Percentiles rank a stretch among this genome's conserved stretches.
These are phyloP conservation scores for Larimichthys crocea DNA, from an alignment of 2,113 vertebrate genomes.

Conservation along the genomic window DNA sequence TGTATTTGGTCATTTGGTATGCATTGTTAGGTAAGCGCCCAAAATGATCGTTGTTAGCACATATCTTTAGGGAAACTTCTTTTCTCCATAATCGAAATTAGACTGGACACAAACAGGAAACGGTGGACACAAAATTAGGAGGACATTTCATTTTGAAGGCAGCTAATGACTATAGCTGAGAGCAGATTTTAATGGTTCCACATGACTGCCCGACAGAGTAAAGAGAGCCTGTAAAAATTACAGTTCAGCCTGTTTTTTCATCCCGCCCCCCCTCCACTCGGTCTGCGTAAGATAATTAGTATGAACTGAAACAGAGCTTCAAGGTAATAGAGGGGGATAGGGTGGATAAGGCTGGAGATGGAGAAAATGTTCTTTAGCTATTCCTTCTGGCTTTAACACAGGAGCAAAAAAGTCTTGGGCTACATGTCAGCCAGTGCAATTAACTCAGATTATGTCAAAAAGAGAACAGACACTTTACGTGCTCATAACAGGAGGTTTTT, in stretches of 20 bases:
- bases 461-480: conserved; percentile 50
- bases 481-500: conserved; percentile 33
- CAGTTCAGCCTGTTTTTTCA: conserved; percentile 48
- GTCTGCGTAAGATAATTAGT: conserved; percentile 74
- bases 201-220: conserved; percentile 68
- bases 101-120: conserved; percentile 56
- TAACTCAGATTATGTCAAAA: conserved; percentile 76
- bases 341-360: conserved; percentile 50
- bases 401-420: conserved; percentile 45
- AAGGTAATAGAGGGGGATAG: conserved; percentile 63
- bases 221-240: conserved; percentile 67
- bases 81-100: conserved; percentile 55
- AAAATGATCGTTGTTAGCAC: conserved; percentile 47
- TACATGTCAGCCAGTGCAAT: conserved; percentile 68
- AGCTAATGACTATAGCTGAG: conserved; percentile 69
- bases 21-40: conserved; percentile 39
- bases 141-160: conserved; percentile 68
- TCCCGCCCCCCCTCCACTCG: conserved; percentile 29
- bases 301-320: conserved; percentile 68
- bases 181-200: conserved; percentile 78
- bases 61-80: conserved; percentile 41
- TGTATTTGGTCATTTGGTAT: conserved; percentile 17
- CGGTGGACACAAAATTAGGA: conserved; percentile 60
- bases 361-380: conserved; percentile 51
- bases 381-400: conserved; percentile 61